Evolutionary conservation across 2,888 invertebrate genomes (phyloP), one percentile per base, ranked within the genome.

Genomic region (Netelia inedita): DNA sequence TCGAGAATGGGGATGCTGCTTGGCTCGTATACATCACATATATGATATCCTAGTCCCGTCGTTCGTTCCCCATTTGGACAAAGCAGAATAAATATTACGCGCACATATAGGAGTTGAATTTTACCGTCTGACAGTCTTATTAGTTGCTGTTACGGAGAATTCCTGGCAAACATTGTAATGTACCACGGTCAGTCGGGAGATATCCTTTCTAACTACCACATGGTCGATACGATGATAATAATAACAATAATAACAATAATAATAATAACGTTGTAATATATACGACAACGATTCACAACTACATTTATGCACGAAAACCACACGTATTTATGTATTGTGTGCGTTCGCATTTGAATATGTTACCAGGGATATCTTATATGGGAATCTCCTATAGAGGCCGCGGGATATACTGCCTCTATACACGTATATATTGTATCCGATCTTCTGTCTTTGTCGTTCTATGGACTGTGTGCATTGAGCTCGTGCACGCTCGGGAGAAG

Each of bases 321-420:
- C n/a, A 66, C 46, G 41, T 83, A 74, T 74, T 73, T 79, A 55
- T 55, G 69, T 79, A 73, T 74, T 63, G 73, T 23, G 41, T 61
- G 28, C 55, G 16, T 83, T 72, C 72, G 66, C 75, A 80, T 76
- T 75, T 80, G 71, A 80, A 84, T 80, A 83, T 55, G 80, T 72
- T 72, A 73, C 65, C 63, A 28, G 57, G n/a, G 23, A 63, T 65
- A 81, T 73, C 81, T 78, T 69, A 78, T 68, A 73, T 55, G 78
- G 57, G 65, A 65, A 78, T 78, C 81, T 78, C 61, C 61, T 55
- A 46, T 50, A 46, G 68, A 81, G 35, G 81, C 61, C 73, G 50
- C 41, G 55, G 69, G 72, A 76, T n/a, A 68, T 43, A 50, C 19
- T 80, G 23, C 50, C 41, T 55, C 8, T 43, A 50, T 50, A 16